Conservation (phyloP, 2,113 vertebrate species). For the Dendrocopos noguchii region DNA sequence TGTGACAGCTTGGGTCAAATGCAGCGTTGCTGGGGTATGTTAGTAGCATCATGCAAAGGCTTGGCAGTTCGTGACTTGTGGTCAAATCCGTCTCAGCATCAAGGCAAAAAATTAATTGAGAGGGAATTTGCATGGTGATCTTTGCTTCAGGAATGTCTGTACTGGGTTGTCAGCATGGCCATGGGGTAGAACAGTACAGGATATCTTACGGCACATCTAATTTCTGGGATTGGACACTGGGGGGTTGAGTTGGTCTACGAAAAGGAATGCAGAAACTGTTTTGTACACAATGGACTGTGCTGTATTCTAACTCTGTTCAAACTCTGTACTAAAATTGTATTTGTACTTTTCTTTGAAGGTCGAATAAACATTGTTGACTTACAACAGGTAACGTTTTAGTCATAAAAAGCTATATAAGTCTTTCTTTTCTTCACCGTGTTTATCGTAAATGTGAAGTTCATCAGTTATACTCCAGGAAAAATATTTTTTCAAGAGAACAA, state of each 20-base stretch:
- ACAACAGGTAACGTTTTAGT: slow-evolving; percentile 86
- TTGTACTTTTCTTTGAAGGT: slow-evolving; percentile 79
- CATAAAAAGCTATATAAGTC: not conserved
- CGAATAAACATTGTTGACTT: slow-evolving; percentile 95
- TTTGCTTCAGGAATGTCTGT: not conserved
- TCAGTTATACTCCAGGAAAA: not conserved
- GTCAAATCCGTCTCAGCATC: not conserved
- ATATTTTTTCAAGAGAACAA: not conserved
- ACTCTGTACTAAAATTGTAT: not conserved
- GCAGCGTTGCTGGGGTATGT: not conserved
- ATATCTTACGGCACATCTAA: not conserved
- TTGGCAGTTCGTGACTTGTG: not conserved
- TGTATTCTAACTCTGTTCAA: not conserved
- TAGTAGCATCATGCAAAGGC: not conserved
- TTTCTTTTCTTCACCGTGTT: not conserved
- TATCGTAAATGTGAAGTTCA: not conserved
- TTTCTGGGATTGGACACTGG: not conserved
- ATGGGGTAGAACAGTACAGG: not conserved
- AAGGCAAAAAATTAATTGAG: not conserved
- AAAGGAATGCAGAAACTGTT: not conserved
- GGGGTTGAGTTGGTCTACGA: not conserved
- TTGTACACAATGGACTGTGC: not conserved
- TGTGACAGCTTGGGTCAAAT: not conserved
- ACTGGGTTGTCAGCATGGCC: not conserved
- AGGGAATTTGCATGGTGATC: not conserved